A percentile compares a stretch with the other conserved stretches of the same genome.
These are phyloP conservation scores for Eilema depressum DNA, from an alignment of 2,888 invertebrate species.

Conservation along the genomic window DNA sequence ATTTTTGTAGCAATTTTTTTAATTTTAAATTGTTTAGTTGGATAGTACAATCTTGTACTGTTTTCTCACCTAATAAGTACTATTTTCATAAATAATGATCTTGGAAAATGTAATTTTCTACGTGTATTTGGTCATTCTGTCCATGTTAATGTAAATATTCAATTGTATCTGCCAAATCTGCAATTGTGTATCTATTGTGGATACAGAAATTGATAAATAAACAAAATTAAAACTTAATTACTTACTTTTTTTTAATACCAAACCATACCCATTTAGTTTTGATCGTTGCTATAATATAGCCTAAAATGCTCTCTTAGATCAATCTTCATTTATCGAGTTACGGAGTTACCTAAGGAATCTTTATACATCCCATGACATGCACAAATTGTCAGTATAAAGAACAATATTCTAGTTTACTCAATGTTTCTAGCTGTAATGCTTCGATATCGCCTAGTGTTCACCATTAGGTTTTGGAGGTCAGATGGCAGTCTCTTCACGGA, in stretches of 20 bases:
- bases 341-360: no score
- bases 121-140: constrained; percentile 49
- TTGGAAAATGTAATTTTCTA: constrained; percentile 62
- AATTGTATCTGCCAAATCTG: constrained; percentile 71
- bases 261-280: no score
- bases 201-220: constrained; percentile 87
- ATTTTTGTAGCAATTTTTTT: constrained; percentile 68
- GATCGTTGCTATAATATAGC: no score
- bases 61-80: constrained; percentile 30
- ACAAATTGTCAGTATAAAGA: no score
- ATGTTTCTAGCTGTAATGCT: no score
- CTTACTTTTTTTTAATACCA: constrained; percentile 33
- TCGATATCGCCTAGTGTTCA: no score
- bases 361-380: no score
- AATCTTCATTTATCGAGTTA: no score
- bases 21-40: constrained; percentile 35
- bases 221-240: constrained; percentile 64
- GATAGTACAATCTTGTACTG: constrained; percentile 34
- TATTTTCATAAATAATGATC: constrained; percentile 28
- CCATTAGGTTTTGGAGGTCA: no score
- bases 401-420: no score
- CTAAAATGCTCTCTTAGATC: no score
- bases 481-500: no score
- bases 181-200: constrained; percentile 81
- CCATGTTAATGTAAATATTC: constrained; percentile 70